Evolutionary conservation across 1,140 invertebrate species (phyloP), one percentile per base, ranked within the genome.

Genomic region (Pseudoatta argentina): DNA sequence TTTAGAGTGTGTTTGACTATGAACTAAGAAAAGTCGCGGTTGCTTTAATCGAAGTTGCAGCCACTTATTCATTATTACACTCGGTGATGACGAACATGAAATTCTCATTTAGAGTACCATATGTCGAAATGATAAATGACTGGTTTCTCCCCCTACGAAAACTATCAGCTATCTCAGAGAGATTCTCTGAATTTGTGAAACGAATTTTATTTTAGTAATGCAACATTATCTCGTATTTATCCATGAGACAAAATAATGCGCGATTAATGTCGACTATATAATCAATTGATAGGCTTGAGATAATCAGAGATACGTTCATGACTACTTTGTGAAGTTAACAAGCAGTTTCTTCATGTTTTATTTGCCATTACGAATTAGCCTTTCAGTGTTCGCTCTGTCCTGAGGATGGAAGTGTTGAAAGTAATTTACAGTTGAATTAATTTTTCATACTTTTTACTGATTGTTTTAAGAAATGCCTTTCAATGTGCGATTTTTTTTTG

Each of bases 41-140:
- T 55, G 8, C 4, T 51, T 27, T 53, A 24, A 16, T 53, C 48
- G 8, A 53, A 18, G 44, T 53, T 39, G 69, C 44, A 27, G 16
- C 10, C 34, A 24, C 21, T 72, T 5, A 12, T 6, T 72, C 44
- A 34, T 63, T 76, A 12, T 27, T 63, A 3, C 39, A 0, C 39
- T 21, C 39, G 39, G 2, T 7, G 14, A 21, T 71, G 21, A 44
- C 3, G 5, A 82, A 48, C 39, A 5, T 44, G 64, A 24, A n/a
- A 27, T 24, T 61, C 3, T 21, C 12, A 10, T 63, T 51, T 21
- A 34, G 10, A 24, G 30, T 39, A 30, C 27, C 21, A 6, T 30
- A n/a, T 8, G 14, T 30, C 14, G 39, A 55, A 73, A 72, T 34
- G 14, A 71, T 51, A 71, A 81, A 78, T 51, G 78, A 67, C 12